phyloP scores from a whole-genome alignment of 2,113 vertebrate species.

The Synodontis membranacea region DNA sequence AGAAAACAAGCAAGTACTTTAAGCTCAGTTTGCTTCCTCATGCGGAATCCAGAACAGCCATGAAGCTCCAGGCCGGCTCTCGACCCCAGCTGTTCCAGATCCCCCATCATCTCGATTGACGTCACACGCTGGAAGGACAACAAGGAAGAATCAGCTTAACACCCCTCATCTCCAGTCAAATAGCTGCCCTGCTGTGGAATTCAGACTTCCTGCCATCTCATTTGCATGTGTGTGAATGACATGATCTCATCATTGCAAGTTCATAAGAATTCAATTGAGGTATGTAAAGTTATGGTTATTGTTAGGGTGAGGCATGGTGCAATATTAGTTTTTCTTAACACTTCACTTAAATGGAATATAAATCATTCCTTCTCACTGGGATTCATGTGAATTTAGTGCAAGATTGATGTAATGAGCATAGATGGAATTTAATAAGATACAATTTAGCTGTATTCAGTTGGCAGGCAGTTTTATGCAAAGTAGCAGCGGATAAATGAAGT shows the following conservation, averaged over 20 bases:
- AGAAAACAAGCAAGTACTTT: background rate
- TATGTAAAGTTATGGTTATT: conserved; percentile 20
- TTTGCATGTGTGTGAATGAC: conserved; percentile 10
- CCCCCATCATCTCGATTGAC: conserved; percentile 13
- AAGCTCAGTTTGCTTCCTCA: conserved; percentile 8
- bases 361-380: background rate
- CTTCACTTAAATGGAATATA: background rate
- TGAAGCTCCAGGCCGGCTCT: conserved; percentile 11
- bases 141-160: conserved; percentile 20
- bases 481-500: background rate
- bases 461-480: background rate
- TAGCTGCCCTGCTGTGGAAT: conserved; percentile 20
- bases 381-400: background rate
- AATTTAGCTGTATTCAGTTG: background rate
- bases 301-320: background rate
- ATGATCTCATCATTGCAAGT: background rate
- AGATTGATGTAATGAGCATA: background rate
- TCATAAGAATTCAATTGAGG: background rate
- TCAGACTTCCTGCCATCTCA: conserved; percentile 12
- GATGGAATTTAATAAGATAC: background rate
- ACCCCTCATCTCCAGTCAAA: conserved; percentile 21
- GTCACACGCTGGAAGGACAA: conserved; percentile 9
- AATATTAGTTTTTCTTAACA: conserved; percentile 1
- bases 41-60: conserved; percentile 14
- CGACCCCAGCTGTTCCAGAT: conserved; percentile 34